These are phyloP conservation scores for Argopecten irradians DNA, from an alignment of 1,140 invertebrate genomes.

Conservation along the genomic window DNA sequence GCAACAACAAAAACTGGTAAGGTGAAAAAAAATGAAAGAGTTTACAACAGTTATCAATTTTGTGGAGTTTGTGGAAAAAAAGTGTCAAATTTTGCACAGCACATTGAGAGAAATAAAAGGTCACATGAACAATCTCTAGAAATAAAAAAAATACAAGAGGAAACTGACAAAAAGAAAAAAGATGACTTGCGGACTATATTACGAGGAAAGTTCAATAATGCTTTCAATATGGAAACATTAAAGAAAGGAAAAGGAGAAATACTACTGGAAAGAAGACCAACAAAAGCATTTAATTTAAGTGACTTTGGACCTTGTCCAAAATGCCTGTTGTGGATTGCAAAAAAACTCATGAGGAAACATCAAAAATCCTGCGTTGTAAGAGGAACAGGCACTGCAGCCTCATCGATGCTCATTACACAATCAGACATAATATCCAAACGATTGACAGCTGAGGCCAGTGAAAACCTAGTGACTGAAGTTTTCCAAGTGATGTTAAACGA, in stretches of 20 bases:
- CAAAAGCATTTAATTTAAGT: not conserved
- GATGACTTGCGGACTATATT: no score
- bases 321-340: not conserved
- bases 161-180: no score
- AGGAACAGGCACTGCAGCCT: not conserved
- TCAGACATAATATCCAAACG: constrained; percentile 35
- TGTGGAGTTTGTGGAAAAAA: constrained; percentile 33
- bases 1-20: not conserved
- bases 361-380: not conserved
- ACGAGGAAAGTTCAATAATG: not conserved
- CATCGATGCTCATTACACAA: constrained; percentile 32
- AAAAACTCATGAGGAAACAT: not conserved
- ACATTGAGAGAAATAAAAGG: no score
- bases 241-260: constrained; percentile 27
- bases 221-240: not conserved
- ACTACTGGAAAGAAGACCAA: not conserved
- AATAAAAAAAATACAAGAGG: no score
- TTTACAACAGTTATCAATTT: constrained; percentile 45
- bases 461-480: constrained; percentile 34
- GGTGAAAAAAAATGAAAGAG: constrained; percentile 27
- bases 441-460: constrained; percentile 26
- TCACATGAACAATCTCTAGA: not conserved
- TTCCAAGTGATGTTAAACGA: constrained; percentile 43
- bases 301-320: not conserved
- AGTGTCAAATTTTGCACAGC: constrained; percentile 34